A percentile compares a stretch with the other conserved stretches of the same genome.
phyloP scores from a whole-genome alignment of 2,113 vertebrate genomes.

The Alethe diademata region DNA sequence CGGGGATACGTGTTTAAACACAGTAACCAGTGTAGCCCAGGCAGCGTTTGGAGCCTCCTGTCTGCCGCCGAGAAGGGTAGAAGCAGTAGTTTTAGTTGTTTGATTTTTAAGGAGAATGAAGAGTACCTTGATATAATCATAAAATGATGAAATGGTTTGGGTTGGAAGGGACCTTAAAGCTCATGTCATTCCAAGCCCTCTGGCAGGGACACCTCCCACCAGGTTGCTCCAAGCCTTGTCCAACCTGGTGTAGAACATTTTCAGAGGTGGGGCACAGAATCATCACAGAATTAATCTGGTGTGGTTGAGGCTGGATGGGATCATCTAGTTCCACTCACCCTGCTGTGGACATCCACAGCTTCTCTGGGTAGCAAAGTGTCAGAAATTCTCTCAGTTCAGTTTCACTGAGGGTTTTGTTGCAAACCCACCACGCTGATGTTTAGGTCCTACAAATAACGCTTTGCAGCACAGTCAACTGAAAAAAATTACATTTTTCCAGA shows the following conservation, averaged over 20 bases:
- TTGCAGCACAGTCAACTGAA: neutral
- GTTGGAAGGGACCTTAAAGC: neutral
- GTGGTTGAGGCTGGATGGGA: neutral
- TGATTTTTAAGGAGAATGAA: neutral
- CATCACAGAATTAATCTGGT: neutral
- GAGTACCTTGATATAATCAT: neutral
- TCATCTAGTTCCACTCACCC: neutral
- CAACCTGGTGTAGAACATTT: neutral
- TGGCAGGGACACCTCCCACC: neutral
- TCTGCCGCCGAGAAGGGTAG: neutral
- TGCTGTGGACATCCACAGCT: neutral
- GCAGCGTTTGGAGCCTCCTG: neutral
- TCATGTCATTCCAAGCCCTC: neutral
- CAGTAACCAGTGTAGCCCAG: too few relatives aligned
- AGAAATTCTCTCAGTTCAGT: neutral
- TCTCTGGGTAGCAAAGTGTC: neutral
- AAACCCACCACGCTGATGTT: neutral
- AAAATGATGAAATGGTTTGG: neutral
- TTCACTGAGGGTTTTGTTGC: neutral
- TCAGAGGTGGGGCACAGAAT: neutral
- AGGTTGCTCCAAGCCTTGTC: neutral
- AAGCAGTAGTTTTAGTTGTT: neutral
- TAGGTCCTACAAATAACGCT: neutral
- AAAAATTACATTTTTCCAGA: neutral
- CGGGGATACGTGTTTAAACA: fast-evolving